phyloP scores from a whole-genome alignment of 2,888 invertebrate genomes.

The Catotricha subobsoleta region DNA sequence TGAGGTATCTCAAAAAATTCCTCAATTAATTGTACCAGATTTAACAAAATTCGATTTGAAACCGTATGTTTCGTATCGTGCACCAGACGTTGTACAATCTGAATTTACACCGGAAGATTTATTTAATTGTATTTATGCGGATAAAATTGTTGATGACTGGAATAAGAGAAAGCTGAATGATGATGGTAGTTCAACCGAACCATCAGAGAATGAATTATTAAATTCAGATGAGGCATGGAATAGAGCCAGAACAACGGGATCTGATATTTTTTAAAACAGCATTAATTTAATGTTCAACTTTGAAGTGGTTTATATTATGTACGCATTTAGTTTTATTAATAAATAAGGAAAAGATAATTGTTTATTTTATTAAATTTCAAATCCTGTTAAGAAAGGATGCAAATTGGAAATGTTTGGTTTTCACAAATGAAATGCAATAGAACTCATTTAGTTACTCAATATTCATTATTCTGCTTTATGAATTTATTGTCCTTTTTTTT shows the following conservation, averaged over 20 bases:
- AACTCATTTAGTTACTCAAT: too few relatives aligned
- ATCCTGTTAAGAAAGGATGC: too few relatives aligned
- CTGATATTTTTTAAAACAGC: slow-evolving; percentile 76
- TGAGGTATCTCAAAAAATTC: slow-evolving; percentile 69
- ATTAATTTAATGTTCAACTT: too few relatives aligned
- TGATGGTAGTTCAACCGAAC: slow-evolving; percentile 48
- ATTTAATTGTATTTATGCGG: slow-evolving; percentile 61
- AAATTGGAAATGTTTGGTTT: too few relatives aligned
- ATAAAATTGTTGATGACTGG: slow-evolving; percentile 61
- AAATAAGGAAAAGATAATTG: too few relatives aligned
- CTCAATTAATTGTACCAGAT: slow-evolving; percentile 84
- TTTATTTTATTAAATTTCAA: too few relatives aligned
- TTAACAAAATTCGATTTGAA: slow-evolving; percentile 65
- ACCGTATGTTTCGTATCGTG: slow-evolving; percentile 85
- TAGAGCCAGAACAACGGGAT: slow-evolving; percentile 54
- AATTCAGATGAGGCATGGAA: slow-evolving; percentile 52
- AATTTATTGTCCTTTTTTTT: too few relatives aligned
- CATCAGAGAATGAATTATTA: slow-evolving; percentile 52
- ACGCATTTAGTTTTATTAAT: too few relatives aligned
- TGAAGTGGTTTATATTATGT: too few relatives aligned
- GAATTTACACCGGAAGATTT: slow-evolving; percentile 71
- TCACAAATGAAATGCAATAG: too few relatives aligned
- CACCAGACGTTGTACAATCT: slow-evolving; percentile 52
- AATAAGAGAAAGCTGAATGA: slow-evolving; percentile 48
- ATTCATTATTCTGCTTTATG: too few relatives aligned